phyloP scores from a whole-genome alignment of 2,888 invertebrate species.

The Entomobrya proxima region DNA sequence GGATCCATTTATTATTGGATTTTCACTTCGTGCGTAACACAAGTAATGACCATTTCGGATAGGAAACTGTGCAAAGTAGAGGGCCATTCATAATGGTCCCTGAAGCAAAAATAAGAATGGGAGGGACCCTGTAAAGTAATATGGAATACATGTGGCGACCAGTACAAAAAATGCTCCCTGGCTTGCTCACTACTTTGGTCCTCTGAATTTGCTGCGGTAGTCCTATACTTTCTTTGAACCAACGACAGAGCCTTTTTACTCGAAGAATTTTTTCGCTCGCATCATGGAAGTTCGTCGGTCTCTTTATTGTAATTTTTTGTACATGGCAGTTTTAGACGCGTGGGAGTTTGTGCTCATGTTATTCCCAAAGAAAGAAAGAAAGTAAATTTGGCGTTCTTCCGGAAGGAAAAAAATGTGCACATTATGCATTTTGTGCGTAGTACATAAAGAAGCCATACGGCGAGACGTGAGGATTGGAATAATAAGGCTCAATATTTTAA shows the following conservation, averaged over 20 bases:
- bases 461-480: constrained; percentile 10
- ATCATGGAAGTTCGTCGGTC: neutral
- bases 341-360: neutral
- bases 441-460: neutral
- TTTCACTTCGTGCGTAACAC: neutral
- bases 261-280: neutral
- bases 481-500: constrained; percentile 11
- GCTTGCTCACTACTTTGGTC: neutral
- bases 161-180: neutral
- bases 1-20: neutral
- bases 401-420: constrained; percentile 5
- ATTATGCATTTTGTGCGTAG: constrained; percentile 39
- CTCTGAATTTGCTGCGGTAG: too few relatives aligned
- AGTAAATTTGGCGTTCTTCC: constrained; percentile 40
- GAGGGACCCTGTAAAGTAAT: neutral
- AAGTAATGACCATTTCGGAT: neutral
- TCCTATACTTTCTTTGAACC: neutral
- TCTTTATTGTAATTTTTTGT: neutral
- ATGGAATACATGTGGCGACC: neutral
- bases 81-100: neutral
- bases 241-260: too few relatives aligned
- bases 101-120: neutral
- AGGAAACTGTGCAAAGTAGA: neutral
- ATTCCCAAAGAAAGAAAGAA: neutral
- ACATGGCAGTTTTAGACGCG: neutral